A percentile compares a stretch with the other conserved stretches of the same genome.
Evolutionary conservation across 2,113 vertebrate genomes (phyloP).

Genomic region (Sterrhoptilus dennistouni): DNA sequence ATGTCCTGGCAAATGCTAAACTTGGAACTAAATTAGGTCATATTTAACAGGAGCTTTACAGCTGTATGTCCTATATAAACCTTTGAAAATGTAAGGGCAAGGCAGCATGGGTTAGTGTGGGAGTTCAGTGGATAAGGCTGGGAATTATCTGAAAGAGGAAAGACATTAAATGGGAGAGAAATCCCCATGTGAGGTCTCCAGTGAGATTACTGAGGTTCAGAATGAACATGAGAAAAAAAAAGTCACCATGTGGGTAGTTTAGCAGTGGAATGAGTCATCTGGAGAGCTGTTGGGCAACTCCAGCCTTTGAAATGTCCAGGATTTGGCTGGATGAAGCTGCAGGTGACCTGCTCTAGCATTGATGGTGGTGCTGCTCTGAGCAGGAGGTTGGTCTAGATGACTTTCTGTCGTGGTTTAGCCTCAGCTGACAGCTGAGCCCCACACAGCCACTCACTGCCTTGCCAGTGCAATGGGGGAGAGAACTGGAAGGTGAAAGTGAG

Average conservation of each 20-base stretch:
- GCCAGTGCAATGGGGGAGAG: neutral
- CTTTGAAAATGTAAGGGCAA: neutral
- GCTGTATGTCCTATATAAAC: neutral
- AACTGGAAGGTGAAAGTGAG: neutral
- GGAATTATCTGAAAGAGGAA: neutral
- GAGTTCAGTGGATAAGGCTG: neutral
- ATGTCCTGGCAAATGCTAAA: constrained; percentile 25
- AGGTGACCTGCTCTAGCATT: neutral
- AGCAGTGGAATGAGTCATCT: neutral
- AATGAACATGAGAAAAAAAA: neutral
- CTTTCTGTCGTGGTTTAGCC: neutral
- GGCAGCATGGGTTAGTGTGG: neutral
- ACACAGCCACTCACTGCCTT: neutral
- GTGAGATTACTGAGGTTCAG: neutral
- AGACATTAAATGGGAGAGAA: neutral
- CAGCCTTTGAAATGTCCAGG: neutral
- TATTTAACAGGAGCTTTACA: constrained; percentile 8
- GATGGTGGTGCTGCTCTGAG: neutral
- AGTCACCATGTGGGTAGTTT: neutral
- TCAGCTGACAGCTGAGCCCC: neutral
- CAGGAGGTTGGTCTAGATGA: neutral
- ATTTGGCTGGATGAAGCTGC: neutral
- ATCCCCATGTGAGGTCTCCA: neutral
- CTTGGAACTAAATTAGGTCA: constrained; percentile 37
- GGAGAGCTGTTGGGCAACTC: neutral